A percentile compares a stretch with the other conserved stretches of the same genome.
phyloP scores from a whole-genome alignment of 2,797 vertebrate species.

The Tragopan temminckii region DNA sequence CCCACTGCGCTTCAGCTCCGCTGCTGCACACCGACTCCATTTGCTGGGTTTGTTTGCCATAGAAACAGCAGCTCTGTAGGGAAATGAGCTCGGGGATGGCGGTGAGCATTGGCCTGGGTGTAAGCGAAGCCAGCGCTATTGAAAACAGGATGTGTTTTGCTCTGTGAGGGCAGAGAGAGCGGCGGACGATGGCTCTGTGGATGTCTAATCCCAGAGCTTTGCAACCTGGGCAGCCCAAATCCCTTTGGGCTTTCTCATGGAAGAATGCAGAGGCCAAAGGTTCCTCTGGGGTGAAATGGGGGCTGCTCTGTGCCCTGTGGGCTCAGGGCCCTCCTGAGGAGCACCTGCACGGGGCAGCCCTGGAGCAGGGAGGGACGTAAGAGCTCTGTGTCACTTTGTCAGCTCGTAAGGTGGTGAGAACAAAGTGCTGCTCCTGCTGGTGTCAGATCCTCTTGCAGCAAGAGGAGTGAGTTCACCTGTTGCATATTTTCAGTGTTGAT shows the following conservation, averaged over 20 bases:
- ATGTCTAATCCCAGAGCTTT: not conserved
- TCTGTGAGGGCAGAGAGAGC: not conserved
- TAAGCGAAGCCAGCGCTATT: not conserved
- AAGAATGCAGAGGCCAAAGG: not conserved
- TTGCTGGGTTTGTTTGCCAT: not conserved
- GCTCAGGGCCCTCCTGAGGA: not conserved
- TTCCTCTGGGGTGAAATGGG: too few relatives aligned
- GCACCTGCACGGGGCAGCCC: not conserved
- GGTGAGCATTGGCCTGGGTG: not conserved
- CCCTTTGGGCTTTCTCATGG: not conserved
- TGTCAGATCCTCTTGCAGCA: rapidly evolving
- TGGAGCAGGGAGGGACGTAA: not conserved
- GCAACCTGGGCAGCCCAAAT: not conserved
- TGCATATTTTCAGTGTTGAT: not conserved
- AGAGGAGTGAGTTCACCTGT: not conserved
- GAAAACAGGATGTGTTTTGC: not conserved
- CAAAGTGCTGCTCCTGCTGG: not conserved
- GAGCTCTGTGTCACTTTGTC: not conserved
- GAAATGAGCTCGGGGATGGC: not conserved
- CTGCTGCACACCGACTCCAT: not conserved
- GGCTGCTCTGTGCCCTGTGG: not conserved
- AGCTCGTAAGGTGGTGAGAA: not conserved
- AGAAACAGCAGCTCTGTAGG: not conserved
- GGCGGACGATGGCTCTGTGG: not conserved
- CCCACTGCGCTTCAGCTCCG: not conserved